These are phyloP conservation scores for Drosophila suzukii DNA, from an alignment of 1,140 invertebrate species.

Conservation along the genomic window DNA sequence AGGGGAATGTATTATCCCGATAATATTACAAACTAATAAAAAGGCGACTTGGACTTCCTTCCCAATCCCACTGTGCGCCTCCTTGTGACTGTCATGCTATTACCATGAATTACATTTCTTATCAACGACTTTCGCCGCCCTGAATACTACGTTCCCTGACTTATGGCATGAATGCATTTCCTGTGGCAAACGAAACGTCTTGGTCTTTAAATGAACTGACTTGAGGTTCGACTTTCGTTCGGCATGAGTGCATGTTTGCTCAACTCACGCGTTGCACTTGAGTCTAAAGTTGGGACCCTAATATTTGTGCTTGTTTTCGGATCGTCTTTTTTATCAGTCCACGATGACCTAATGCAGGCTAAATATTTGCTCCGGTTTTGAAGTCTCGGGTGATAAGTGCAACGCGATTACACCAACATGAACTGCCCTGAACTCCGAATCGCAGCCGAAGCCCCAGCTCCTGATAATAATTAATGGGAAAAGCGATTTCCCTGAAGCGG, in stretches of 20 bases:
- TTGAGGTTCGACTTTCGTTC: slow-evolving; percentile 28
- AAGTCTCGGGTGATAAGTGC: slow-evolving; percentile 44
- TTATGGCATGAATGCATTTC: slow-evolving; percentile 50
- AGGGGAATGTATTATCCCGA: too few relatives aligned
- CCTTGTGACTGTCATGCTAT: slow-evolving; percentile 31
- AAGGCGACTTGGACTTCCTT: too few relatives aligned
- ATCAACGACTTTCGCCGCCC: slow-evolving; percentile 49
- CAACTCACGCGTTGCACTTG: slow-evolving; percentile 51
- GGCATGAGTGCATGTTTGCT: slow-evolving; percentile 29
- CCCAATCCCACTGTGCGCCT: slow-evolving; percentile 37
- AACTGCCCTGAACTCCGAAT: slow-evolving; percentile 40
- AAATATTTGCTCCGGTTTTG: slow-evolving; percentile 67
- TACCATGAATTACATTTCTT: slow-evolving; percentile 58
- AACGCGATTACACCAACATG: slow-evolving; percentile 40
- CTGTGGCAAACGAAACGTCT: slow-evolving; percentile 35
- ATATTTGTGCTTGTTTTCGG: slow-evolving; percentile 18
- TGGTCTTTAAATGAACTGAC: slow-evolving; percentile 2
- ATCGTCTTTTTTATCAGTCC: slow-evolving; percentile 49
- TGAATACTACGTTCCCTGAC: slow-evolving; percentile 27
- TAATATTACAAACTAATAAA: too few relatives aligned
- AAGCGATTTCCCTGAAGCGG: slow-evolving; percentile 34
- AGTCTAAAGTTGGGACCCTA: slow-evolving; percentile 12
- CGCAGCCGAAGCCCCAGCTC: slow-evolving; percentile 8
- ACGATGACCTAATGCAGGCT: slow-evolving; percentile 66
- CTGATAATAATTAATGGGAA: slow-evolving; percentile 46